Evolutionary conservation across 2,888 invertebrate species (phyloP).

Genomic region (Serripes groenlandicus): DNA sequence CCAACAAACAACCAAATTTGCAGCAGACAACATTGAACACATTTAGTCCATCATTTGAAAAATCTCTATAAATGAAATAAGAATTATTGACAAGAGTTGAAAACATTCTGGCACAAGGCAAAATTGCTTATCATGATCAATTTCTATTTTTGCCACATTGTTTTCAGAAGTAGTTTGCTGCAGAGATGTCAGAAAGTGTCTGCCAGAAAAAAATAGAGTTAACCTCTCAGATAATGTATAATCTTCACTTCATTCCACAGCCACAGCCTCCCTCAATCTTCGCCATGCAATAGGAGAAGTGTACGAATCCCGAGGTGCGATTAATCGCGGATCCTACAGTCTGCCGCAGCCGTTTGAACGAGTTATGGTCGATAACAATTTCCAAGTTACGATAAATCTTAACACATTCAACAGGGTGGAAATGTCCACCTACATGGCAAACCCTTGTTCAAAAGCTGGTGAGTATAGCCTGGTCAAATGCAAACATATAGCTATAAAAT

Average conservation of each 20-base stretch:
- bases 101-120: not conserved
- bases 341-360: conserved; percentile 44
- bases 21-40: no score
- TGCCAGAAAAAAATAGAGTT: not conserved
- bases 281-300: conserved; percentile 47
- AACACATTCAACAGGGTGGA: conserved; percentile 49
- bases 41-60: no score
- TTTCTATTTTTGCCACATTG: not conserved
- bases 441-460: conserved; percentile 48
- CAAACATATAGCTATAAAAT: no score
- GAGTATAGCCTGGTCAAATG: not conserved
- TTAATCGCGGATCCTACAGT: conserved; percentile 29
- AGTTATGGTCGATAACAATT: not conserved
- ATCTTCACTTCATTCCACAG: not conserved
- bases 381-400: conserved; percentile 18
- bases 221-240: not conserved
- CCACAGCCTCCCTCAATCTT: conserved; percentile 15
- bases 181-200: not conserved
- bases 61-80: no score
- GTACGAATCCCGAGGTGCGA: conserved; percentile 54
- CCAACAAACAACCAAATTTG: no score
- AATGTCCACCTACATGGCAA: conserved; percentile 27
- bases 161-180: not conserved
- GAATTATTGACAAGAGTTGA: not conserved
- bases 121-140: not conserved